Percentiles rank a stretch among this genome's conserved stretches.
Evolutionary conservation across 1,140 invertebrate genomes (phyloP).

Genomic region (Acromyrmex charruanus): DNA sequence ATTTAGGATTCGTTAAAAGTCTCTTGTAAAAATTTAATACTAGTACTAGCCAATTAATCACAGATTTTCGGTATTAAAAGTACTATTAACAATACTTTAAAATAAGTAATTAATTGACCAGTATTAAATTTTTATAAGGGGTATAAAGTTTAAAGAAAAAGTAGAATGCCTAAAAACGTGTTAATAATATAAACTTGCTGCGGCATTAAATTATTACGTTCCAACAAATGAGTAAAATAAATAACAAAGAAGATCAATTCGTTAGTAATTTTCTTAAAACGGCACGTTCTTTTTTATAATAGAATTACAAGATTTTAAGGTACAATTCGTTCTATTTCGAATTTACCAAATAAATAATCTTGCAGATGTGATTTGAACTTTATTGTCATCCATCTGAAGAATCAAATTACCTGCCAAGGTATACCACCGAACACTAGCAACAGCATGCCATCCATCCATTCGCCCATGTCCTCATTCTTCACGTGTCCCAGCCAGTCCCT

Average conservation of each 20-base stretch:
- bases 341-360: neutral
- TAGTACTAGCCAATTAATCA: too few species aligned
- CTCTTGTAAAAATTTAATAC: too few species aligned
- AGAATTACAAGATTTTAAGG: neutral
- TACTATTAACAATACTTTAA: too few species aligned
- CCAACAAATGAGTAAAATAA: neutral
- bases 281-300: neutral
- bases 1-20: too few species aligned
- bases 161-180: too few species aligned
- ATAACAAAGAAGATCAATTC: neutral
- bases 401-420: constrained; percentile 91
- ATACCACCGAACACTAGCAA: constrained; percentile 94
- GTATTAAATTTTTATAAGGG: too few species aligned
- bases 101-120: too few species aligned
- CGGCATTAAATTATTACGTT: too few species aligned
- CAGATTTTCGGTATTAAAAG: too few species aligned
- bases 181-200: too few species aligned
- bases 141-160: too few species aligned
- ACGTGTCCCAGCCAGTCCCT: constrained; percentile 90
- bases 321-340: neutral
- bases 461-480: constrained; percentile 87
- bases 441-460: constrained; percentile 91
- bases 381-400: neutral
- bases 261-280: neutral
- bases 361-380: neutral